Evolutionary conservation across 2,888 invertebrate species (phyloP).

Genomic region (Lithophane leautieri): DNA sequence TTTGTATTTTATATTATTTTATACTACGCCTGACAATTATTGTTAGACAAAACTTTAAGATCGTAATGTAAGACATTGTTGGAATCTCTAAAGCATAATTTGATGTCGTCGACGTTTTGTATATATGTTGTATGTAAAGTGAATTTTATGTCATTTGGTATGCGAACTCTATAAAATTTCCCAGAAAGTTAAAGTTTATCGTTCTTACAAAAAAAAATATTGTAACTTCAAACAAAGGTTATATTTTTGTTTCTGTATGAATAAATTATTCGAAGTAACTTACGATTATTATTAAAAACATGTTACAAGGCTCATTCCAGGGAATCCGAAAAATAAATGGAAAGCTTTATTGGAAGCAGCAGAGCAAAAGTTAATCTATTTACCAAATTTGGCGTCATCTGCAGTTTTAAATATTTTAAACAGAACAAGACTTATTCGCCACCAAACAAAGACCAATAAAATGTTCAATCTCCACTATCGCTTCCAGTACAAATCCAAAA

Average conservation of each 20-base stretch:
- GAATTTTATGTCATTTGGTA: background rate
- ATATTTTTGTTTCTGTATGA: background rate
- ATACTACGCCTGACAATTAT: slow-evolving; percentile 24
- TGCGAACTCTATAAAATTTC: background rate
- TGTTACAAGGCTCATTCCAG: too few species aligned
- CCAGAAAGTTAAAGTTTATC: background rate
- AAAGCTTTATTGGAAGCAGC: background rate
- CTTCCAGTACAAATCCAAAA: slow-evolving; percentile 56
- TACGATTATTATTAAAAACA: background rate
- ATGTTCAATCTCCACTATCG: slow-evolving; percentile 47
- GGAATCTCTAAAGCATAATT: slow-evolving; percentile 8
- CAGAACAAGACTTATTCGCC: background rate
- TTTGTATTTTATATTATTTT: slow-evolving; percentile 64
- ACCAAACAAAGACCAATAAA: slow-evolving; percentile 47
- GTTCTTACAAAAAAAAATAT: too few species aligned
- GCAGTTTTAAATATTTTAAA: slow-evolving; percentile 13
- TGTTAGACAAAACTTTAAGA: slow-evolving; percentile 12
- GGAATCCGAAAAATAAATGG: background rate
- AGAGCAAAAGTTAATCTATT: background rate
- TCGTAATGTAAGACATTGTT: slow-evolving; percentile 30
- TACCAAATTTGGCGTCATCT: background rate
- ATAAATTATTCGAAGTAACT: background rate
- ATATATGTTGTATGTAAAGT: slow-evolving; percentile 6
- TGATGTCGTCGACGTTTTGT: background rate
- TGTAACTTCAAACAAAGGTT: background rate